phyloP scores from a whole-genome alignment of 2,797 vertebrate species.

The Presbytis comata region DNA sequence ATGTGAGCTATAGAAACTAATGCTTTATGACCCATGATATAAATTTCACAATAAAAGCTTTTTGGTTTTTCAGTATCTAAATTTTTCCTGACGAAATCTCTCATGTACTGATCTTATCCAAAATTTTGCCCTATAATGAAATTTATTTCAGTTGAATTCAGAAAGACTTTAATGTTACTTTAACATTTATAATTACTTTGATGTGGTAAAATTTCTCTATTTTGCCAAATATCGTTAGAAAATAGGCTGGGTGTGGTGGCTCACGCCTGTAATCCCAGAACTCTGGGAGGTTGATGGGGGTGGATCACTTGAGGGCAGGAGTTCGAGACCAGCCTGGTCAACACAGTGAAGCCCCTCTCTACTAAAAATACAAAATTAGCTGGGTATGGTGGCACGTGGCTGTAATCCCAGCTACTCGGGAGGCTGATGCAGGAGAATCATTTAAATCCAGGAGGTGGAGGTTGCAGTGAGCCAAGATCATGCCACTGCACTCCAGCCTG shows the following conservation, averaged over 20 bases:
- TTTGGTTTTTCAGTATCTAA: background rate
- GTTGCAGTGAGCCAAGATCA: background rate
- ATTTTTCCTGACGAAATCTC: background rate
- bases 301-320: background rate
- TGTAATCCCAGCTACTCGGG: background rate
- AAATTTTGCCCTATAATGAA: conserved; percentile 4
- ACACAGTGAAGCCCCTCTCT: background rate
- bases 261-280: background rate
- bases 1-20: background rate
- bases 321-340: background rate
- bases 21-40: background rate
- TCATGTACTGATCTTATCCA: background rate
- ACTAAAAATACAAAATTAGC: background rate
- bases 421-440: background rate
- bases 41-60: background rate
- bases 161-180: background rate
- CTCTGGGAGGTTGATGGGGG: background rate
- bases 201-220: background rate
- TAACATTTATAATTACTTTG: conserved; percentile 19
- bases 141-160: background rate
- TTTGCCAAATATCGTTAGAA: conserved; percentile 1
- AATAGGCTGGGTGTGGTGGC: background rate
- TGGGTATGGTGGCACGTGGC: background rate
- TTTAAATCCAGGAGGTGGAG: background rate
- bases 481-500: background rate